Evolutionary conservation across 2,888 invertebrate species (phyloP).

Genomic region (Eumerus sabulonum): DNA sequence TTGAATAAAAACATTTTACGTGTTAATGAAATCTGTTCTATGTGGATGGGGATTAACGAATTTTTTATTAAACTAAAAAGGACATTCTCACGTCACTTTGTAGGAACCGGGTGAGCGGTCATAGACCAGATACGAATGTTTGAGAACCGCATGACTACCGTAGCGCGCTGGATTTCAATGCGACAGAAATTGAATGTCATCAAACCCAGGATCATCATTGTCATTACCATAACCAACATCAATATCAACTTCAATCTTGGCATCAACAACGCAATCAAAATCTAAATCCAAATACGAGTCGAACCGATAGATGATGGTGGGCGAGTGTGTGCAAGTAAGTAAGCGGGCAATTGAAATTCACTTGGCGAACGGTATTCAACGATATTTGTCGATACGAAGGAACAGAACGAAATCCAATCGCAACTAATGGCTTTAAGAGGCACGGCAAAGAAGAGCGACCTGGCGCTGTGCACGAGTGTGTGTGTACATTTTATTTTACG

Average conservation of each 20-base stretch:
- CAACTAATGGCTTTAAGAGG: conserved; percentile 46
- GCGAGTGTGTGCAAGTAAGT: not conserved
- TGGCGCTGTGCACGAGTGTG: conserved; percentile 1
- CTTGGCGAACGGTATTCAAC: conserved; percentile 19
- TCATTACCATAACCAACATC: conserved; percentile 17
- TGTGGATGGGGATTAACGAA: conserved; percentile 1
- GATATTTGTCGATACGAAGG: conserved; percentile 26
- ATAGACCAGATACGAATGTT: too few relatives aligned
- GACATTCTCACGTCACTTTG: too few relatives aligned
- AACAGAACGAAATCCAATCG: conserved; percentile 51
- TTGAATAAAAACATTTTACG: conserved; percentile 14
- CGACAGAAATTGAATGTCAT: conserved; percentile 36
- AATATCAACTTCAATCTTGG: not conserved
- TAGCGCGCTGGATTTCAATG: conserved; percentile 17
- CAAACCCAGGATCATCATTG: conserved; percentile 32
- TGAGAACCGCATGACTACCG: too few relatives aligned
- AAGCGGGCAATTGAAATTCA: conserved; percentile 61
- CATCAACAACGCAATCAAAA: not conserved
- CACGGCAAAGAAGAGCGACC: too few relatives aligned
- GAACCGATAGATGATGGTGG: conserved; percentile 10
- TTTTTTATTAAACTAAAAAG: conserved; percentile 4
- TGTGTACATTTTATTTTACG: conserved; percentile 42
- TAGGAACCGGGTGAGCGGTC: too few relatives aligned
- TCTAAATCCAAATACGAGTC: not conserved
- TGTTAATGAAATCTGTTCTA: not conserved